A percentile compares a stretch with the other conserved stretches of the same genome.
Conservation (phyloP, 1,140 invertebrate genomes). For the Brachionus rotundiformis region DNA sequence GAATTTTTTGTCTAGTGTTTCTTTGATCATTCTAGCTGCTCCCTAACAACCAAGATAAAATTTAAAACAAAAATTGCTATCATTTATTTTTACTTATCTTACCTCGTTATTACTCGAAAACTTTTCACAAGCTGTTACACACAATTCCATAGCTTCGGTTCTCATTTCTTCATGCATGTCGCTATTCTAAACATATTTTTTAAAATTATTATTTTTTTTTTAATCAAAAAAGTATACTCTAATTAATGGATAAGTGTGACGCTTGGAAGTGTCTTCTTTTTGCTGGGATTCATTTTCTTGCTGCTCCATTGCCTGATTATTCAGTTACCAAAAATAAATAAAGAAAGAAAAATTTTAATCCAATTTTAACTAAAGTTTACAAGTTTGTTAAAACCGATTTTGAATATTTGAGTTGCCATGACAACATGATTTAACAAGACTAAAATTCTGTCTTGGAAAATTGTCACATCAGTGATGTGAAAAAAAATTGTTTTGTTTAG, state of each 20-base stretch:
- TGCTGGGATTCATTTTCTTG: slow-evolving; percentile 54
- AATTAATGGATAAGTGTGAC: slow-evolving; percentile 54
- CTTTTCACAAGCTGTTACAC: slow-evolving; percentile 87
- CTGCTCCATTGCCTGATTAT: neutral
- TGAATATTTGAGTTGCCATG: neutral
- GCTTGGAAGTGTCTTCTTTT: slow-evolving; percentile 52
- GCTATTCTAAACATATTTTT: slow-evolving; percentile 63
- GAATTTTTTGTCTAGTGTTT: slow-evolving; percentile 89
- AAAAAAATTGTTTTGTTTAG: too few relatives aligned
- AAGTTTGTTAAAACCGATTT: neutral
- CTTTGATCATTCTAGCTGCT: slow-evolving; percentile 84
- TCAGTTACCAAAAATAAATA: neutral
- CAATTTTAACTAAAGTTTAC: neutral
- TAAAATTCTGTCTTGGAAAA: neutral
- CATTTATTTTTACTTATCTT: too few relatives aligned
- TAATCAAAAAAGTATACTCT: slow-evolving; percentile 47
- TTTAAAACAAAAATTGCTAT: neutral
- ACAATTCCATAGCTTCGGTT: slow-evolving; percentile 81
- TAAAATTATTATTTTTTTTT: neutral
- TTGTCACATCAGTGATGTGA: too few relatives aligned
- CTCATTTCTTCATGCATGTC: slow-evolving; percentile 90
- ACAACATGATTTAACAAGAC: neutral
- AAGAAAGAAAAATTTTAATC: neutral
- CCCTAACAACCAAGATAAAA: slow-evolving; percentile 62
- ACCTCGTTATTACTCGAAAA: slow-evolving; percentile 79